phyloP scores from a whole-genome alignment of 1,140 invertebrate genomes.

The Bombus soroeensis region DNA sequence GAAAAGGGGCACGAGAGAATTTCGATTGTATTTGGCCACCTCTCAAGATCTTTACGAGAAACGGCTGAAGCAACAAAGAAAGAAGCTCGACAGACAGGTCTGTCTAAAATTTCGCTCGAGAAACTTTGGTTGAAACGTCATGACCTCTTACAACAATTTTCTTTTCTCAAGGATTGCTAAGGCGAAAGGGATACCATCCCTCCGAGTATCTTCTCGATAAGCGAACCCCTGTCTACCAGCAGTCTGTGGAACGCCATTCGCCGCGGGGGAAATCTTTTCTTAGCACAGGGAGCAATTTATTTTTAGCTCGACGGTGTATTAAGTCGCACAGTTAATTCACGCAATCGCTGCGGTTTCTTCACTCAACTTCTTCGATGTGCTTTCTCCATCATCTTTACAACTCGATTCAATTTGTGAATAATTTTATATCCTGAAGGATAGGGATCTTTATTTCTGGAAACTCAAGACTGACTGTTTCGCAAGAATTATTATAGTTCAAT shows the following conservation, averaged over 20 bases:
- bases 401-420: background rate
- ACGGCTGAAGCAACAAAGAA: background rate
- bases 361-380: background rate
- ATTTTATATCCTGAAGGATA: no score
- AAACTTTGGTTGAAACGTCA: slow-evolving; percentile 22
- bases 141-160: slow-evolving; percentile 40
- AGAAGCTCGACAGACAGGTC: background rate
- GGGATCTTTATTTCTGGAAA: background rate
- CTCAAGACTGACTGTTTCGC: background rate
- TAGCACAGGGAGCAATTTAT: slow-evolving; percentile 36
- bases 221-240: slow-evolving; percentile 20
- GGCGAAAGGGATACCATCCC: slow-evolving; percentile 9
- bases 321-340: slow-evolving; percentile 14
- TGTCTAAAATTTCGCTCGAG: slow-evolving; percentile 22
- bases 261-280: slow-evolving; percentile 48
- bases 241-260: slow-evolving; percentile 34
- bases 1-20: background rate
- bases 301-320: slow-evolving; percentile 37
- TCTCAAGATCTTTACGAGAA: background rate
- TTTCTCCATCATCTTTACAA: background rate
- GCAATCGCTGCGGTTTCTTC: background rate
- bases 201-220: background rate
- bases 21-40: background rate
- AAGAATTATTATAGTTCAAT: no score
- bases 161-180: slow-evolving; percentile 2